A percentile compares a stretch with the other conserved stretches of the same genome.
phyloP scores from a whole-genome alignment of 2,888 invertebrate species.

The Acronicta leporina region DNA sequence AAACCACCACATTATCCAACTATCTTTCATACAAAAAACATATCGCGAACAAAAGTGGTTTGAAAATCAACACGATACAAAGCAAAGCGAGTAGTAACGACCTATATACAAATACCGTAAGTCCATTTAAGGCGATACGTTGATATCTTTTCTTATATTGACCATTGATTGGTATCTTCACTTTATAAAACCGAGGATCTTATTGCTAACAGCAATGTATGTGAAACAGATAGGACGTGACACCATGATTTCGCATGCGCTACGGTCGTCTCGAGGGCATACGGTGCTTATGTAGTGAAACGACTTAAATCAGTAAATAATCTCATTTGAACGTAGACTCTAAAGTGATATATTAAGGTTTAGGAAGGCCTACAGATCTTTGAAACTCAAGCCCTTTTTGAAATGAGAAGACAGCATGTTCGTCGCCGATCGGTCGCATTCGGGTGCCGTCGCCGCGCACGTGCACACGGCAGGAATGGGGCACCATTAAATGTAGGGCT shows the following conservation, averaged over 20 bases:
- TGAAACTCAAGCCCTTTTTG: slow-evolving; percentile 43
- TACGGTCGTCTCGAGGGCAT: slow-evolving; percentile 82
- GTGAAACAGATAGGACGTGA: slow-evolving; percentile 50
- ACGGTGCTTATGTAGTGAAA: slow-evolving; percentile 52
- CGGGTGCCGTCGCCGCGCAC: slow-evolving; percentile 82
- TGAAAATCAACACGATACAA: slow-evolving; percentile 82
- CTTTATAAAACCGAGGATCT: slow-evolving; percentile 15
- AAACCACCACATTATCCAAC: slow-evolving; percentile 59
- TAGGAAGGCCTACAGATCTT: slow-evolving; percentile 23
- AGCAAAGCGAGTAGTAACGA: slow-evolving; percentile 78
- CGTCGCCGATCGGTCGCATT: slow-evolving; percentile 78
- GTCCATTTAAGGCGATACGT: slow-evolving; percentile 59
- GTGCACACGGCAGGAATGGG: slow-evolving; percentile 77
- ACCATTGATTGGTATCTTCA: slow-evolving; percentile 61
- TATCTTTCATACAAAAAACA: slow-evolving; percentile 71
- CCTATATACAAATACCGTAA: slow-evolving; percentile 75
- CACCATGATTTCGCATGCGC: slow-evolving; percentile 80
- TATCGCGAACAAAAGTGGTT: slow-evolving; percentile 80
- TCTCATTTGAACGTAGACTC: slow-evolving; percentile 30
- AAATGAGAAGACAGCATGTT: slow-evolving; percentile 58
- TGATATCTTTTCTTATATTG: slow-evolving; percentile 41
- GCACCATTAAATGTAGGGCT: slow-evolving; percentile 67
- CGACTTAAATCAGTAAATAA: slow-evolving; percentile 32
- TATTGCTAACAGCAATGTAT: slow-evolving; percentile 66
- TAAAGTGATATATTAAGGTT: fast-evolving